Percentiles rank a stretch among this genome's conserved stretches.
These are phyloP conservation scores for Origma solitaria DNA, from an alignment of 2,113 vertebrate genomes.

Conservation along the genomic window DNA sequence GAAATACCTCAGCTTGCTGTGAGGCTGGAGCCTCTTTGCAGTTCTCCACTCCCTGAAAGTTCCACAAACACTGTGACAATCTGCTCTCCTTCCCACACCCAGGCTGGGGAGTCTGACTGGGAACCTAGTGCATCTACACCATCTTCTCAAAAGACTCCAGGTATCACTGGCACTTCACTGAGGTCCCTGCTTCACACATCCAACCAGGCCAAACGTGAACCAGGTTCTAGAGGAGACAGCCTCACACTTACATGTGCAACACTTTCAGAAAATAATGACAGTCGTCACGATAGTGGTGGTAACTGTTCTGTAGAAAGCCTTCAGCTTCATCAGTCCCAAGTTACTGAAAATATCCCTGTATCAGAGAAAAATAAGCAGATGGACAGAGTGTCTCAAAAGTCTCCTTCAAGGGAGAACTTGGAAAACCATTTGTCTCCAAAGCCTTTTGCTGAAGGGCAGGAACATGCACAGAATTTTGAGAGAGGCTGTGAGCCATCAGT, in stretches of 20 bases:
- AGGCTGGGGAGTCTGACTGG: neutral
- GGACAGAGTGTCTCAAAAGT: neutral
- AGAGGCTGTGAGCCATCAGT: neutral
- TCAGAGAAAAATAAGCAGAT: neutral
- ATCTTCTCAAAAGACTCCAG: neutral
- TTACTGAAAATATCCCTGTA: neutral
- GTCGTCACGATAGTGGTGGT: fast-evolving
- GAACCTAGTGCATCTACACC: neutral
- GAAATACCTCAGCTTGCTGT: neutral
- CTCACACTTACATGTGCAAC: neutral
- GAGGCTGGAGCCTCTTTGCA: neutral
- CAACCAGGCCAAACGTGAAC: neutral
- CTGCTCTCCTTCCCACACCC: fast-evolving
- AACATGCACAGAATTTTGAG: neutral
- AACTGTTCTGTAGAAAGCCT: neutral
- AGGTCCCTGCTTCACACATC: neutral
- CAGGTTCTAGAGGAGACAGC: neutral
- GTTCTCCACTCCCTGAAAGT: neutral
- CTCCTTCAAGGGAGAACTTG: neutral
- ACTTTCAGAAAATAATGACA: neutral
- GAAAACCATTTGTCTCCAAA: neutral
- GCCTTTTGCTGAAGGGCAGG: neutral
- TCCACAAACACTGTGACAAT: neutral
- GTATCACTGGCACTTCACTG: neutral
- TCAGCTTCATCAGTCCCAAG: neutral